Conservation (phyloP, 2,113 vertebrate genomes). For the Poeciliopsis retropinna region DNA sequence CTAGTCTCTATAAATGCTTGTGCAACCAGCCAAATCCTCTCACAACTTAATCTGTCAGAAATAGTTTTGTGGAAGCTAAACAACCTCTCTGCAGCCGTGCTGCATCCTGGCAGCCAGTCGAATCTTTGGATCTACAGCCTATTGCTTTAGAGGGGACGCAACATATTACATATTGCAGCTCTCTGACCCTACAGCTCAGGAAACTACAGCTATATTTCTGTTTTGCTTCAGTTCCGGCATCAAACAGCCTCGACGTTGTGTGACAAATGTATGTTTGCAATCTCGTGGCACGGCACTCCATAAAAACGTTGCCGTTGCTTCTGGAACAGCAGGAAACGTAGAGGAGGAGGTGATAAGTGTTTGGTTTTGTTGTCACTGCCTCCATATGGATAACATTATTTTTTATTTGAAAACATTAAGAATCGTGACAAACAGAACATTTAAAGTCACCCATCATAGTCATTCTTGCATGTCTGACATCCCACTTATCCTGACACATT, state of each 20-base stretch:
- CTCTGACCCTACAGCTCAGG: conserved; percentile 1
- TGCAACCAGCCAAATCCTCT: conserved; percentile 48
- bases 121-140: conserved; percentile 39
- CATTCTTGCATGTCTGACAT: background rate
- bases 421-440: background rate
- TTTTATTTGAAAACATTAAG: background rate
- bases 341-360: background rate
- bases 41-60: conserved; percentile 64
- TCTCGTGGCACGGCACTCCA: background rate
- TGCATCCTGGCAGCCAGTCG: conserved; percentile 32
- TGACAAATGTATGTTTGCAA: conserved; percentile 20
- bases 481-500: background rate
- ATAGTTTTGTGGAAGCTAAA: conserved; percentile 54
- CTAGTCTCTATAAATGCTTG: conserved; percentile 57
- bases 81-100: conserved; percentile 44
- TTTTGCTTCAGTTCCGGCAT: conserved; percentile 8
- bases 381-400: background rate
- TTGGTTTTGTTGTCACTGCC: conserved; percentile 5
- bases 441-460: background rate
- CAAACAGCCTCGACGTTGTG: background rate
- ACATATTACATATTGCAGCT: conserved; percentile 46
- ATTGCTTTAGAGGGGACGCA: conserved; percentile 31
- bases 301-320: background rate
- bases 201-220: conserved; percentile 1
- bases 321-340: background rate